Conservation (phyloP, 2,113 vertebrate genomes). For the Phoenicopterus ruber region DNA sequence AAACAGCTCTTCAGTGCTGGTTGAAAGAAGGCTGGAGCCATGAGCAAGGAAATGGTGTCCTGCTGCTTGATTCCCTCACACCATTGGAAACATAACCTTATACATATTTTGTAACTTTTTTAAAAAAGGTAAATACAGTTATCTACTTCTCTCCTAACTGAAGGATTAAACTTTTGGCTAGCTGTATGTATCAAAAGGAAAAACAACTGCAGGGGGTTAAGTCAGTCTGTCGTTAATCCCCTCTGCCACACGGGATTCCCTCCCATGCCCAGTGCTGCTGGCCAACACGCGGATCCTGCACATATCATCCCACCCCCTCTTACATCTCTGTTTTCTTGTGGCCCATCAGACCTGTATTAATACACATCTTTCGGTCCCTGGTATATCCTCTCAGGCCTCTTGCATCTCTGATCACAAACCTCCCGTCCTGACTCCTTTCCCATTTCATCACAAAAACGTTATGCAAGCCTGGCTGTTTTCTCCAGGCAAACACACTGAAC, state of each 20-base stretch:
- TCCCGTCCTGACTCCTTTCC: background rate
- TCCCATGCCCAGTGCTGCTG: background rate
- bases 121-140: background rate
- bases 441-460: background rate
- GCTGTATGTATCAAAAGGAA: background rate
- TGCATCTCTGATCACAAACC: background rate
- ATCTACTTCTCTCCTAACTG: background rate
- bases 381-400: background rate
- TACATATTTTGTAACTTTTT: background rate
- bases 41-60: background rate
- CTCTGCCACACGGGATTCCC: background rate
- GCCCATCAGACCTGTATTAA: background rate
- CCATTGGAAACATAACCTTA: background rate
- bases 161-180: background rate
- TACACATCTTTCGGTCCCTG: background rate
- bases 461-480: background rate
- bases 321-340: background rate
- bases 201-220: background rate
- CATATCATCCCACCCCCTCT: background rate
- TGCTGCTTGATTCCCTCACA: background rate
- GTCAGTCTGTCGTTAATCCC: background rate
- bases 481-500: background rate
- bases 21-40: background rate
- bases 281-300: background rate
- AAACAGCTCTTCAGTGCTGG: background rate